phyloP scores from a whole-genome alignment of 1,140 invertebrate genomes.

The Andrena cerasifolii region DNA sequence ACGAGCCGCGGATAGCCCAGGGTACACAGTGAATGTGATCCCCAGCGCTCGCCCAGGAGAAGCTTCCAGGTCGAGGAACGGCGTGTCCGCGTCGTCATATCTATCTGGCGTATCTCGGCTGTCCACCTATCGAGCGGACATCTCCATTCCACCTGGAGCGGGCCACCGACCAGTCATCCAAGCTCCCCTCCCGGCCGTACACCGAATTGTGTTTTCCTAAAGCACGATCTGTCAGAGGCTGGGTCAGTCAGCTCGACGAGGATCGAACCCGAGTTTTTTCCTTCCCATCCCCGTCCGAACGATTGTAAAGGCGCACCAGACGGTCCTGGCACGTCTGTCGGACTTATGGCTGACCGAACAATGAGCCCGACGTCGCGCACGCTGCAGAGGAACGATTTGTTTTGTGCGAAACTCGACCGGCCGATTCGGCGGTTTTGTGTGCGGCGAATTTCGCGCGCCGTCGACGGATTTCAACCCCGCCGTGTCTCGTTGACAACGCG shows the following conservation, averaged over 20 bases:
- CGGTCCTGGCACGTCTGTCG: constrained; percentile 33
- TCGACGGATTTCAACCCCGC: neutral
- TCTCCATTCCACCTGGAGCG: constrained; percentile 11
- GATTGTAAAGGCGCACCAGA: constrained; percentile 36
- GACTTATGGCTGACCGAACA: constrained; percentile 37
- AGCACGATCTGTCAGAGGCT: constrained; percentile 27
- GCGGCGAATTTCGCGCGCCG: neutral
- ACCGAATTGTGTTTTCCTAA: constrained; percentile 49
- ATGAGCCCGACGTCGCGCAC: constrained; percentile 20
- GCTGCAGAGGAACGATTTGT: constrained; percentile 10
- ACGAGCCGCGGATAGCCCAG: constrained; percentile 11
- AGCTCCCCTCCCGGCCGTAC: neutral
- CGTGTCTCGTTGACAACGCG: neutral
- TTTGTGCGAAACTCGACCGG: neutral
- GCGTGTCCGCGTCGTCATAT: constrained; percentile 31
- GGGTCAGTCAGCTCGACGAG: neutral
- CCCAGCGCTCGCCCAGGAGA: constrained; percentile 23
- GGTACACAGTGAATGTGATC: neutral
- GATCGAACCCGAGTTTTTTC: constrained; percentile 25
- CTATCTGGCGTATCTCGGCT: constrained; percentile 25
- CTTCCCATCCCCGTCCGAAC: neutral
- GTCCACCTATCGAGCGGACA: constrained; percentile 26
- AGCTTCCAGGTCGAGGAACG: constrained; percentile 24
- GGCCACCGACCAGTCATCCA: neutral
- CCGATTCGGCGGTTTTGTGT: neutral